phyloP scores from a whole-genome alignment of 1,140 invertebrate genomes.

The Proctacanthus coquilletti region DNA sequence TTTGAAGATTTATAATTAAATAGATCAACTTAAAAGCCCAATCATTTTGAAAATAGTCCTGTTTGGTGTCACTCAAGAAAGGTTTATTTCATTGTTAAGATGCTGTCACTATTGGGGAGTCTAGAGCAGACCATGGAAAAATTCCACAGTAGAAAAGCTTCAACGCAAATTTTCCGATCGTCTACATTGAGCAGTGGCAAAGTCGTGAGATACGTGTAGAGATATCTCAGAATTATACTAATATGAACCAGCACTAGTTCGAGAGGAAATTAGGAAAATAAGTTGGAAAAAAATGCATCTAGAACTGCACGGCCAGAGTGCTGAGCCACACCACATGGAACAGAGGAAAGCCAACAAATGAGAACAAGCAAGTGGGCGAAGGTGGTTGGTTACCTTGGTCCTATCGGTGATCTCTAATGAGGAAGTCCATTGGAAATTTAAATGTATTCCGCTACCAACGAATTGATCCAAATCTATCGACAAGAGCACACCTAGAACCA shows the following conservation, averaged over 20 bases:
- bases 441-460: constrained; percentile 1
- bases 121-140: too few relatives aligned
- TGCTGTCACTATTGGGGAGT: too few relatives aligned
- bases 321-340: neutral
- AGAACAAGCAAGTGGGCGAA: neutral
- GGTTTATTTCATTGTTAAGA: too few relatives aligned
- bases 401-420: neutral
- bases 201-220: neutral
- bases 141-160: too few relatives aligned
- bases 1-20: too few relatives aligned
- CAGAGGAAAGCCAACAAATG: neutral
- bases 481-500: neutral
- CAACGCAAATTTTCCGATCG: neutral
- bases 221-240: neutral
- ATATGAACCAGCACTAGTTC: neutral
- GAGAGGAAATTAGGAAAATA: neutral
- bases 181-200: neutral
- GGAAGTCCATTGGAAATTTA: constrained; percentile 1
- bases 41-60: too few relatives aligned
- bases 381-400: neutral
- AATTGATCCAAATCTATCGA: neutral
- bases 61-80: too few relatives aligned
- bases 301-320: too few relatives aligned
- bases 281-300: too few relatives aligned
- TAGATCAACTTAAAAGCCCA: too few relatives aligned